phyloP scores from a whole-genome alignment of 2,888 invertebrate species.

The Chloroclystis v-ata region DNA sequence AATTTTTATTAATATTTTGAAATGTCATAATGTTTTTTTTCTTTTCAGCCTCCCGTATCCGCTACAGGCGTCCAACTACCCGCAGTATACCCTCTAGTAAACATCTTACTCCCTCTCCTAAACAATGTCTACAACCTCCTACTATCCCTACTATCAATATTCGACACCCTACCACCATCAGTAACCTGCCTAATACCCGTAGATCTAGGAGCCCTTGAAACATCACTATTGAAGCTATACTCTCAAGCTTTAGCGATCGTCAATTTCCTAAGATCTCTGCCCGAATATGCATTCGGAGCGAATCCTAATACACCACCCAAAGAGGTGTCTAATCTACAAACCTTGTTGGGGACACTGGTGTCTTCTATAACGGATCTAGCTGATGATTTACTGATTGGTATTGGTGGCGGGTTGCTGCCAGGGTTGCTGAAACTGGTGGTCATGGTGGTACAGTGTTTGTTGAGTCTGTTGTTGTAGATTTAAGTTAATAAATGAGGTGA shows the following conservation, averaged over 20 bases:
- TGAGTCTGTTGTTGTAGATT: slow-evolving; percentile 47
- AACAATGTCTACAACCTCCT: slow-evolving; percentile 73
- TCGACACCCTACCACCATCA: slow-evolving; percentile 64
- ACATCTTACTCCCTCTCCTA: slow-evolving; percentile 62
- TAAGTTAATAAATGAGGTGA: background rate
- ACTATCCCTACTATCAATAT: slow-evolving; percentile 64
- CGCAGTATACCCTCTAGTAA: slow-evolving; percentile 68
- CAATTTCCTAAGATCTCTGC: slow-evolving; percentile 58
- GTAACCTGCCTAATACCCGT: slow-evolving; percentile 64
- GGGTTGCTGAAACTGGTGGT: slow-evolving; percentile 61
- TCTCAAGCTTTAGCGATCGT: slow-evolving; percentile 69
- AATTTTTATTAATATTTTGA: no score
- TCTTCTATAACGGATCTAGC: slow-evolving; percentile 50
- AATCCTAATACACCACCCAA: slow-evolving; percentile 54
- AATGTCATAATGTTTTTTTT: no score
- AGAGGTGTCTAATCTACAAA: slow-evolving; percentile 50
- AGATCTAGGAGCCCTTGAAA: slow-evolving; percentile 63
- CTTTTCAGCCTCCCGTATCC: slow-evolving; percentile 54
- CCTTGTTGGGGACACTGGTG: slow-evolving; percentile 51
- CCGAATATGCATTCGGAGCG: slow-evolving; percentile 63
- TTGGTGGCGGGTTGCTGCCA: slow-evolving; percentile 62
- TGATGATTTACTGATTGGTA: slow-evolving; percentile 54
- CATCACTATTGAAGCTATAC: slow-evolving; percentile 61
- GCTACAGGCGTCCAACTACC: slow-evolving; percentile 57
- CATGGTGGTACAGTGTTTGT: slow-evolving; percentile 51